Base-by-base conservation (phyloP, 2,797 vertebrate genomes). In the Lithobates pipiens region DNA sequence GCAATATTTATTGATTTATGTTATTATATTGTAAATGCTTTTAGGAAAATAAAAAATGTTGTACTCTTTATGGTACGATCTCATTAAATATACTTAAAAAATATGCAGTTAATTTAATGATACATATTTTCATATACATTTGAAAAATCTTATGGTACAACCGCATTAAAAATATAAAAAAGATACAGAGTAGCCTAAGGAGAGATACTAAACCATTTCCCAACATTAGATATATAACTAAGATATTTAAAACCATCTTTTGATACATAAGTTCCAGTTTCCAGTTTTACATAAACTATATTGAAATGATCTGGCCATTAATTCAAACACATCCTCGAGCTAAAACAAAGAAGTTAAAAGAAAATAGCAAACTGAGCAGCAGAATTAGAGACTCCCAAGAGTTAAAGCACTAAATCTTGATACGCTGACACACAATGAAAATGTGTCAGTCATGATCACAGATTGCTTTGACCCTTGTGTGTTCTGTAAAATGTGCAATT, bases 391-490 rank as follows among this genome's bases (percentile, higher is more conserved):
- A 63, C 32, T 82, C 27, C 27, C 29, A 46, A 27, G 71, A 65
- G 70, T 82, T 75, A 75, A 32, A 68, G 57, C 42, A n/a, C n/a
- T 75, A 65, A 65, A 68, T 36, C 57, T 67, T 75, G 80, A 75
- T 74, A 75, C 16, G 50, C 29, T 76, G 81, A 83, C 81, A 68
- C 65, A 15, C 21, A 32, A 83, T 67, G 42, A 83, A 83, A 76
- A 83, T 83, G 61, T 76, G 72, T 76, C 73, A 68, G 81, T 83
- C 13, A 27, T 44, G 73, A 75, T 68, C 81, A 68, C 44, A 68
- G 76, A 83, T 76, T 83, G 63, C 81, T 83, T 76, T 83, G 81
- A 76, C 81, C 81, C 73, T 68, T 83, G 42, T 69, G 39, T 69
- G 36, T 50, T 76, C 81, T 39, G 61, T 83, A 68, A 83, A 83